phyloP scores from a whole-genome alignment of 2,797 vertebrate genomes.

The Gambelia wislizenii region DNA sequence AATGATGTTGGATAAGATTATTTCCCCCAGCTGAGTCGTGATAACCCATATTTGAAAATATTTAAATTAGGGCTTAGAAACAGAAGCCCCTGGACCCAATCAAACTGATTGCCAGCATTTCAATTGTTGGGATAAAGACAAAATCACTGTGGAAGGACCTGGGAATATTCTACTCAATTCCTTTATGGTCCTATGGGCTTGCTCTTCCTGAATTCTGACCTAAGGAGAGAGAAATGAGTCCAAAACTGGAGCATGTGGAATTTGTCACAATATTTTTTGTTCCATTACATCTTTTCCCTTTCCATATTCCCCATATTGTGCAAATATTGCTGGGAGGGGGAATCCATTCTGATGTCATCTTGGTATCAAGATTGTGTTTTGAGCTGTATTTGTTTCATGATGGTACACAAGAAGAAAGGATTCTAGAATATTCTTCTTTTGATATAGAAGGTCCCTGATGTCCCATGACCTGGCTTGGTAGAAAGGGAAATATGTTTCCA shows the following conservation, averaged over 20 bases:
- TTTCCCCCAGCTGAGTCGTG: neutral
- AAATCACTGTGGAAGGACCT: neutral
- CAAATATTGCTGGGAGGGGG: neutral
- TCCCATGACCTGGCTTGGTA: neutral
- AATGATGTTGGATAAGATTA: slow-evolving; percentile 16
- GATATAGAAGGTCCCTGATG: no score
- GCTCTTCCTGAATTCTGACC: neutral
- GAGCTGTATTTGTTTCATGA: no score
- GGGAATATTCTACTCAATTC: neutral
- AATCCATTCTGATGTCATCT: no score
- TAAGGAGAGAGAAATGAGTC: accelerated
- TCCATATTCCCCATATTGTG: neutral
- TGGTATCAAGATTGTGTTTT: no score
- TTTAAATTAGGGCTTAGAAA: slow-evolving; percentile 14
- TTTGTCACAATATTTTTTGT: neutral
- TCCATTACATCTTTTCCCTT: neutral
- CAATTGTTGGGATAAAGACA: neutral
- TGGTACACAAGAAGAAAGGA: no score
- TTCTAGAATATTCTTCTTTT: no score
- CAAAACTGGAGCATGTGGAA: neutral
- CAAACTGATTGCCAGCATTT: neutral
- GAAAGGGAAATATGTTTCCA: neutral
- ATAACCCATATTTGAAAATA: slow-evolving; percentile 21
- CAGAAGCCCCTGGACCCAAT: neutral
- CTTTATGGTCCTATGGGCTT: neutral